phyloP scores from a whole-genome alignment of 2,113 vertebrate genomes.

The Ptilonorhynchus violaceus region DNA sequence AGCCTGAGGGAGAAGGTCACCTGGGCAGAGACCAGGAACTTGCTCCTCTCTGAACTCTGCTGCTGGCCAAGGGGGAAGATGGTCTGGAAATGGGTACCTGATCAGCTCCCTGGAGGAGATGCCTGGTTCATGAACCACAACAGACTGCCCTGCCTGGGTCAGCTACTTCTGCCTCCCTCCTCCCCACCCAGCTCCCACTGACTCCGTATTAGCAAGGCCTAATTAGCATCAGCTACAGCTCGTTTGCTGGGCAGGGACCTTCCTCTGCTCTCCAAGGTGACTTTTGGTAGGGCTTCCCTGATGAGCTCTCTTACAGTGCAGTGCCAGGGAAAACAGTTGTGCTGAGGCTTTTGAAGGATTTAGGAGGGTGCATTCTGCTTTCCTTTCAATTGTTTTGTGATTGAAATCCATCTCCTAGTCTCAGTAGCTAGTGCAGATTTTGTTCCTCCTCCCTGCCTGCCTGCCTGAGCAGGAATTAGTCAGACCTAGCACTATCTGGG shows the following conservation, averaged over 20 bases:
- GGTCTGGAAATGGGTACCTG: rapidly evolving
- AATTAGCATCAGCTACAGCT: neutral
- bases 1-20: neutral
- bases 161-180: neutral
- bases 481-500: neutral
- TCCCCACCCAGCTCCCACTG: neutral
- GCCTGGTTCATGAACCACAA: neutral
- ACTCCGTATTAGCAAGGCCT: neutral
- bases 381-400: neutral
- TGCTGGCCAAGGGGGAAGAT: neutral
- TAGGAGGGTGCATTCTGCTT: neutral
- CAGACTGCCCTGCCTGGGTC: neutral
- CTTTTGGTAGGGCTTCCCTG: neutral
- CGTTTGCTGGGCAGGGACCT: neutral
- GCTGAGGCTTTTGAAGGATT: neutral
- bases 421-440: neutral
- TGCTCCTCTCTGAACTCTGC: neutral
- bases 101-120: neutral
- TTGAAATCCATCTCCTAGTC: neutral
- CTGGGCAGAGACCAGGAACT: neutral
- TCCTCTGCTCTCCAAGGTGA: neutral
- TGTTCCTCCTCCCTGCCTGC: neutral
- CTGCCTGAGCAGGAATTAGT: neutral
- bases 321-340: neutral
- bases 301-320: neutral